Conservation (phyloP, 2,888 invertebrate genomes). For the Cantharis rustica region DNA sequence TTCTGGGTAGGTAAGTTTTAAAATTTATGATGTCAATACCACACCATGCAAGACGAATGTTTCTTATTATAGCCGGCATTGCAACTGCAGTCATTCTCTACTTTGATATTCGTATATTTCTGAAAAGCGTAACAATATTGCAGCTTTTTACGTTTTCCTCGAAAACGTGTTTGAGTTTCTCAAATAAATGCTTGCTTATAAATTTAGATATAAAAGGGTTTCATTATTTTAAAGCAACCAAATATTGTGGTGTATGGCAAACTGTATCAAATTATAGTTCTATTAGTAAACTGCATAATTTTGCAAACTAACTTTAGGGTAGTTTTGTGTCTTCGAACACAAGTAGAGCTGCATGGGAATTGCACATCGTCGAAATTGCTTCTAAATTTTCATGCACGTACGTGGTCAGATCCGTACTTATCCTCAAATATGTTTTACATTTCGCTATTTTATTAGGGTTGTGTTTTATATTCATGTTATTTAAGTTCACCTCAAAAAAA, state of each 20-base stretch:
- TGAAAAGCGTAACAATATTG: slow-evolving; percentile 4
- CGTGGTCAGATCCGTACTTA: slow-evolving; percentile 16
- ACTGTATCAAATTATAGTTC: slow-evolving; percentile 29
- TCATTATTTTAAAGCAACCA: slow-evolving; percentile 13
- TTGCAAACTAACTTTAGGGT: slow-evolving; percentile 37
- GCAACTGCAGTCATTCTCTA: slow-evolving; percentile 22
- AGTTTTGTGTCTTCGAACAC: slow-evolving; percentile 41
- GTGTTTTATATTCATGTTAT: neutral
- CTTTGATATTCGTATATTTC: slow-evolving; percentile 12
- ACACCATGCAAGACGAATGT: slow-evolving; percentile 10
- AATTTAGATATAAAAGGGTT: neutral
- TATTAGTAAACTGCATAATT: slow-evolving; percentile 34
- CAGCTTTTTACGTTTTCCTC: slow-evolving; percentile 16
- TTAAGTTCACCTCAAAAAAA: neutral
- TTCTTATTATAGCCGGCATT: slow-evolving; percentile 14
- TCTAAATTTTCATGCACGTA: slow-evolving; percentile 30
- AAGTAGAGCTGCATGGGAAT: slow-evolving; percentile 47
- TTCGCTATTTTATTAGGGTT: neutral
- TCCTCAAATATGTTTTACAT: neutral
- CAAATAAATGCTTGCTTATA: neutral
- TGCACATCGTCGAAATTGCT: slow-evolving; percentile 43
- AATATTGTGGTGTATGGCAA: slow-evolving; percentile 4
- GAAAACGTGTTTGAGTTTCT: slow-evolving; percentile 9
- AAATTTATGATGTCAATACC: neutral
- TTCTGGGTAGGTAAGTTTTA: neutral